Conservation (phyloP, 2,797 vertebrate genomes). For the Dipus sagitta region DNA sequence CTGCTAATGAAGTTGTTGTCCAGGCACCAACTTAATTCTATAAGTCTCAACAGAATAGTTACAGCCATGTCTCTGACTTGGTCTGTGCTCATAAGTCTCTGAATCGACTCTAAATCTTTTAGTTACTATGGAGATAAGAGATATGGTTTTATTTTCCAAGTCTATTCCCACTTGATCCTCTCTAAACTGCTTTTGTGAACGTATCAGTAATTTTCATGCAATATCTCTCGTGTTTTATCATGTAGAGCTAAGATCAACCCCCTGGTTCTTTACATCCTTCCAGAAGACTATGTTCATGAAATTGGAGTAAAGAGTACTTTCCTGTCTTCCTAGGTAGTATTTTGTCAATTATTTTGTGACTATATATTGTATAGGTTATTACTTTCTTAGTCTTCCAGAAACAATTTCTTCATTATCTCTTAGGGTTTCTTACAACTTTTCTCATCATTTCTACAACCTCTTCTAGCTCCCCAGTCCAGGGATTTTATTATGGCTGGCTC, state of each 20-base stretch:
- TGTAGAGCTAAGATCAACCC: background rate
- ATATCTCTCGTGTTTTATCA: background rate
- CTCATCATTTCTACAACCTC: background rate
- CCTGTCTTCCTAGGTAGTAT: background rate
- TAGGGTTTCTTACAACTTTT: background rate
- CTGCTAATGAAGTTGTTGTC: background rate
- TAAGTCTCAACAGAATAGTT: background rate
- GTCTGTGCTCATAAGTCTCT: background rate
- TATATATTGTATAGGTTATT: background rate
- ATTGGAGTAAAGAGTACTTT: background rate
- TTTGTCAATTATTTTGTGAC: background rate
- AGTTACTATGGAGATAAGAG: background rate
- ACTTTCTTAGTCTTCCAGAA: background rate
- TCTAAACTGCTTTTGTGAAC: background rate
- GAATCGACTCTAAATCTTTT: background rate
- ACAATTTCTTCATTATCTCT: background rate
- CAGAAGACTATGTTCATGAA: background rate
- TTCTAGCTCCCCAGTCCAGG: background rate
- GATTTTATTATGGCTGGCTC: background rate
- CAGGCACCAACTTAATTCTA: background rate
- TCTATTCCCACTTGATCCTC: background rate
- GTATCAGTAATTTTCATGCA: background rate
- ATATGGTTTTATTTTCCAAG: constrained; percentile 10
- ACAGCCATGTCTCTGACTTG: background rate
- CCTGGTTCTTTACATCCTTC: background rate